phyloP scores from a whole-genome alignment of 2,113 vertebrate species.

The Ceyx cyanopectus region DNA sequence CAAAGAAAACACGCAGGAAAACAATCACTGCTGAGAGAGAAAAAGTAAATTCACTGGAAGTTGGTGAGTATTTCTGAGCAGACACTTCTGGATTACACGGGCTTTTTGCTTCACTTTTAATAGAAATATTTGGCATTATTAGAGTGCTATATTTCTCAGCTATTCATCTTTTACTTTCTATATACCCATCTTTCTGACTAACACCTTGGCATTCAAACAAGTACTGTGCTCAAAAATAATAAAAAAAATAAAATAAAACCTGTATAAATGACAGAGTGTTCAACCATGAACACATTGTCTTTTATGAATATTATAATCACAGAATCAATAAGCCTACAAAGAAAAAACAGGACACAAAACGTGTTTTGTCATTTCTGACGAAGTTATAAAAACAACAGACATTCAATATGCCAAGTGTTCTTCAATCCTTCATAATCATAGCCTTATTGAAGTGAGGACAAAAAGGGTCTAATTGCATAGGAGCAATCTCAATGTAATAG shows the following conservation, averaged over 20 bases:
- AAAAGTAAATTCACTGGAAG: constrained; percentile 58
- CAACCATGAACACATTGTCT: constrained; percentile 89
- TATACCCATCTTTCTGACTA: constrained; percentile 77
- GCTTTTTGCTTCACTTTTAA: constrained; percentile 69
- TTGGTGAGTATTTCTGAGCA: constrained; percentile 64
- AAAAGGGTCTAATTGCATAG: constrained; percentile 99
- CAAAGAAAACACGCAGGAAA: constrained; percentile 52
- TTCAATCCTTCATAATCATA: constrained; percentile 99
- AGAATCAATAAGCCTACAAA: constrained; percentile 98
- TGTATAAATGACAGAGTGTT: constrained; percentile 87
- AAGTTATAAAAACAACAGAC: constrained; percentile 99
- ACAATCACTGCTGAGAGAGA: constrained; percentile 46
- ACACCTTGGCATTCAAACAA: constrained; percentile 87
- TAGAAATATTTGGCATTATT: constrained; percentile 78
- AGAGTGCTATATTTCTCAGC: constrained; percentile 77
- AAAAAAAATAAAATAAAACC: constrained; percentile 85
- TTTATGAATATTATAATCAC: constrained; percentile 99
- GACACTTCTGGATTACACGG: constrained; percentile 59
- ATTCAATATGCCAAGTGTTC: constrained; percentile 98
- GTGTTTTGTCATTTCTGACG: constrained; percentile 99
- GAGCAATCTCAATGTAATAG: constrained; percentile 99
- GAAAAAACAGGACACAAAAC: constrained; percentile 96
- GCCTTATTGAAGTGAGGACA: constrained; percentile 99
- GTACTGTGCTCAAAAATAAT: constrained; percentile 76
- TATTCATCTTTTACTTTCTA: constrained; percentile 79